Evolutionary conservation across 1,140 invertebrate genomes (phyloP).

Genomic region (Agrilus planipennis): DNA sequence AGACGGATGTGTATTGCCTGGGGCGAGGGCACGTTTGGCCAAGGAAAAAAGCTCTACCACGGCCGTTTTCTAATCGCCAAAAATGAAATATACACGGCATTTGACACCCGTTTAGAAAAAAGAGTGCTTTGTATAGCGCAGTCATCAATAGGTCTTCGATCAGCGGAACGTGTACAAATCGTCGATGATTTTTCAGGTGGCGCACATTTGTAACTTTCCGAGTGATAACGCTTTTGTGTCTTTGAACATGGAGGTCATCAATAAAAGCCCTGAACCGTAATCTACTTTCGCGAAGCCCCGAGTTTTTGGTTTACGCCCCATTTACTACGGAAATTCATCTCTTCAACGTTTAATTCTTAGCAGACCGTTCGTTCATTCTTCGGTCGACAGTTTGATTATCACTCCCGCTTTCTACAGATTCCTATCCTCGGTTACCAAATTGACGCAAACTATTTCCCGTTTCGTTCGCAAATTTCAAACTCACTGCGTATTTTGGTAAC

Average conservation of each 20-base stretch:
- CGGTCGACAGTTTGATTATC: too few relatives aligned
- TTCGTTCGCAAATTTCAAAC: too few relatives aligned
- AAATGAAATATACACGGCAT: conserved; percentile 12
- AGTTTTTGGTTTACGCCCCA: conserved; percentile 30
- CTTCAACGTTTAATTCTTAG: too few relatives aligned
- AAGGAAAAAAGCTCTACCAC: too few relatives aligned
- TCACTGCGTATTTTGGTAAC: too few relatives aligned
- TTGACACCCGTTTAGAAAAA: conserved; percentile 19
- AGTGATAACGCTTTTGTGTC: conserved; percentile 33
- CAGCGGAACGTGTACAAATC: conserved; percentile 29
- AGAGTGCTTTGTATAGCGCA: conserved; percentile 25
- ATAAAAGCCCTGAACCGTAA: conserved; percentile 27
- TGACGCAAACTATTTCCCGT: too few relatives aligned
- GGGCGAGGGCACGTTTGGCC: too few relatives aligned
- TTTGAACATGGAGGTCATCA: conserved; percentile 30
- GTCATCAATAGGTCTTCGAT: conserved; percentile 32
- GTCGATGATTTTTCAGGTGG: conserved; percentile 28
- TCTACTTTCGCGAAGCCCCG: conserved; percentile 27
- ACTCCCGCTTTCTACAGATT: too few relatives aligned
- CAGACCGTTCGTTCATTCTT: too few relatives aligned
- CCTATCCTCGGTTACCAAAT: too few relatives aligned
- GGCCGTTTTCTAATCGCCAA: too few relatives aligned
- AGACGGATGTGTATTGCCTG: too few relatives aligned
- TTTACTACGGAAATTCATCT: conserved; percentile 26
- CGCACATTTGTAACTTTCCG: conserved; percentile 25